Evolutionary conservation across 2,888 invertebrate species (phyloP).

Genomic region (Theretra japonica): DNA sequence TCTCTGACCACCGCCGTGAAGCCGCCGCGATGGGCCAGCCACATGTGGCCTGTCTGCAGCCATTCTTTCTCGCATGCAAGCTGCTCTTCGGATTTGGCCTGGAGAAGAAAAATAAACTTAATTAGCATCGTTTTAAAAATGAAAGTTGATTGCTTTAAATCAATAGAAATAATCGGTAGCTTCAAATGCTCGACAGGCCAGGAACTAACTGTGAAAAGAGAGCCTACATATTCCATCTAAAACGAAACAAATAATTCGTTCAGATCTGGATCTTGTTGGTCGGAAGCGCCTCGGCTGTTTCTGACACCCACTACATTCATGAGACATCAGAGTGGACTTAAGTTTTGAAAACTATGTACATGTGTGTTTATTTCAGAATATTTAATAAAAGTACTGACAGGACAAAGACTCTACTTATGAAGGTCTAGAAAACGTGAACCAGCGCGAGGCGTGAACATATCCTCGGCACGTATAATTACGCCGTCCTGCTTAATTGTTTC

Average conservation of each 20-base stretch:
- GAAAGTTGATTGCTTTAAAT: no score
- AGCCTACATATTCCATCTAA: no score
- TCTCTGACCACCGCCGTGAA: conserved; percentile 92
- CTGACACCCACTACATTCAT: no score
- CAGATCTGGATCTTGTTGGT: no score
- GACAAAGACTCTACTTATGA: neutral
- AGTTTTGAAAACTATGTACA: no score
- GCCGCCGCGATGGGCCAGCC: conserved; percentile 97
- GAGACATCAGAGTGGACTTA: no score
- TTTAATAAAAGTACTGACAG: neutral
- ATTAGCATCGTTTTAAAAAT: neutral
- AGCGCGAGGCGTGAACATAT: neutral
- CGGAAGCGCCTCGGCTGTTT: no score
- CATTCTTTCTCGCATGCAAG: conserved; percentile 88
- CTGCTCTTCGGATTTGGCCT: conserved; percentile 88
- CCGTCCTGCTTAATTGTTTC: neutral
- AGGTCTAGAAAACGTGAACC: neutral
- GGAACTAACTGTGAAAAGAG: no score
- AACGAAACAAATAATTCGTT: no score
- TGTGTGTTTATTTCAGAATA: neutral
- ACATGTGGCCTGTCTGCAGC: conserved; percentile 90
- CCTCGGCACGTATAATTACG: neutral
- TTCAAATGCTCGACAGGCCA: no score
- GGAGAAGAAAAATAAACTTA: conserved; percentile 40
- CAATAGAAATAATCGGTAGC: no score